These are phyloP conservation scores for Cataglyphis hispanica DNA, from an alignment of 1,140 invertebrate genomes.

Conservation along the genomic window DNA sequence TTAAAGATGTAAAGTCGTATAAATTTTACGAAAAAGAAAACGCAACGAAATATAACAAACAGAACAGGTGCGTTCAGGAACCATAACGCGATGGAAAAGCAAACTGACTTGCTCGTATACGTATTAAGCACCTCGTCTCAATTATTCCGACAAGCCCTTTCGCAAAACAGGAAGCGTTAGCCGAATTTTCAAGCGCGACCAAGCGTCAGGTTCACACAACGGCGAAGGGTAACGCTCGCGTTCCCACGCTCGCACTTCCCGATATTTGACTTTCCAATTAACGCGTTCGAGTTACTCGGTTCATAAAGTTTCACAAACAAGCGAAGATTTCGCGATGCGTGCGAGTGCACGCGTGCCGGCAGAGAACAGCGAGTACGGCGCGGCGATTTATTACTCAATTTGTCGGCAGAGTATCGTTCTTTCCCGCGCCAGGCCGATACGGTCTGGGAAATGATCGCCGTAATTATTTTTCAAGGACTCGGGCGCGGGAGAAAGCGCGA, in stretches of 20 bases:
- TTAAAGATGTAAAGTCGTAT: not conserved
- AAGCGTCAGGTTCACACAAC: constrained; percentile 2
- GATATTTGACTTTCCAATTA: constrained; percentile 80
- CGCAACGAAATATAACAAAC: not conserved
- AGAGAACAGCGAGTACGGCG: not conserved
- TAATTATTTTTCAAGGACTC: constrained; percentile 75
- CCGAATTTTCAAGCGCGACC: constrained; percentile 49
- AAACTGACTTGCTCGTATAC: not conserved
- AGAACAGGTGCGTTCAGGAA: constrained; percentile 21
- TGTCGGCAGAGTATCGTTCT: constrained; percentile 49
- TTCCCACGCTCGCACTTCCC: constrained; percentile 69
- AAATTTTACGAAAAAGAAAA: not conserved
- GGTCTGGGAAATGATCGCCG: constrained; percentile 65
- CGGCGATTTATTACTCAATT: constrained; percentile 75
- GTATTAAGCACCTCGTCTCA: not conserved
- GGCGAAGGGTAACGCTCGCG: constrained; percentile 25
- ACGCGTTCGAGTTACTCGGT: constrained; percentile 63
- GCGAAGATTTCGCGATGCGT: constrained; percentile 18
- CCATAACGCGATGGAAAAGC: not conserved
- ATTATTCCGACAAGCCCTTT: constrained; percentile 18
- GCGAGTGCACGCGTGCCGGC: not conserved
- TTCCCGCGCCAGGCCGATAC: constrained; percentile 44
- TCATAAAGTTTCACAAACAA: constrained; percentile 5
- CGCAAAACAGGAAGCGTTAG: constrained; percentile 50
- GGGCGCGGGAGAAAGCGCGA: constrained; percentile 34